Base-by-base conservation (phyloP, 1,140 invertebrate species). In the Drosophila orena region DNA sequence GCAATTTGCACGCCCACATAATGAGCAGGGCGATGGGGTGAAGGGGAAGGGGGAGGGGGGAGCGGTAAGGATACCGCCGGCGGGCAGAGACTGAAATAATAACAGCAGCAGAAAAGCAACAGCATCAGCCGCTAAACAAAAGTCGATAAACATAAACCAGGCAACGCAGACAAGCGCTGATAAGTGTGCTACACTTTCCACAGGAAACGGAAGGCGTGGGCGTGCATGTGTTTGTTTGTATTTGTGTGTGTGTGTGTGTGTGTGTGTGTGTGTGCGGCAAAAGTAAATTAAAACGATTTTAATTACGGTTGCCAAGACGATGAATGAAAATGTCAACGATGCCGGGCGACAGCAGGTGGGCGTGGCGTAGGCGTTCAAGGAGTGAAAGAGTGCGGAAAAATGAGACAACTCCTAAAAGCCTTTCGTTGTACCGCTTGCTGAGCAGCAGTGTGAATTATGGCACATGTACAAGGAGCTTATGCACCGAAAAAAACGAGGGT, bases 211-310 rank as follows among this genome's bases (percentile, higher is more conserved):
- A 38, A 70, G 37, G 8, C 30, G 61, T 57, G 38, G 37, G 46
- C 49, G 27, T 27, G 56, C 50, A 35, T 50, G 64, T 44, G 55
- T 52, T 42, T n/a, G 22, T 14, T 24, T 46, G n/a, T 17, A 55
- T 30, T 14, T 14, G 43, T 38, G 2, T 30, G 59, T 24, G 20
- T 11, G 47, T 43, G 66, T 24, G 27, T 60, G 46, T 54, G 59
- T 77, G 47, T 35, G 54, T 60, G 49, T 79, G 65, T 76, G 59
- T 68, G 64, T 53, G 72, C 53, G 64, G 89, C 47, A 85, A 84
- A 83, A 91, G 89, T 91, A 91, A 91, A 91, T 91, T 91, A 91
- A 91, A 91, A 89, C 89, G 89, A 91, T 91, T 91, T 91, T 91
- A 91, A 91, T 91, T 91, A 91, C 89, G 89, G 89, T 90, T 91